Conservation (phyloP, 2,888 invertebrate genomes). For the Seira ritae region DNA sequence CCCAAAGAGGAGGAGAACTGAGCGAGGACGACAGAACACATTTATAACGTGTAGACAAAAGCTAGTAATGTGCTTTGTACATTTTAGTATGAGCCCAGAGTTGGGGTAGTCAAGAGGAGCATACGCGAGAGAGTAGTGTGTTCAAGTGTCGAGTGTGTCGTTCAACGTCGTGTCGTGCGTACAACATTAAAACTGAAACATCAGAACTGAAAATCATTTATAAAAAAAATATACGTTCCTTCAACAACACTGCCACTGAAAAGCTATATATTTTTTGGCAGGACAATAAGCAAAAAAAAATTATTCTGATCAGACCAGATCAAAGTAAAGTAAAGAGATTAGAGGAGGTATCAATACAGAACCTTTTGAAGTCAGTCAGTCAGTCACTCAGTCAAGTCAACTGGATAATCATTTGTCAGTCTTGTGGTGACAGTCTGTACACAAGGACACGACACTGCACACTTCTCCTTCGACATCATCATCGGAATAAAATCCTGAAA, state of each 20-base stretch:
- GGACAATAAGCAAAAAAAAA: no score
- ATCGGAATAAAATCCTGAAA: neutral
- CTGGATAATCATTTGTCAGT: conserved; percentile 65
- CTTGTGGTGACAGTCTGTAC: conserved; percentile 64
- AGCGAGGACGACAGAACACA: conserved; percentile 19
- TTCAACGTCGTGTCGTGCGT: conserved; percentile 26
- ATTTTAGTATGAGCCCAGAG: conserved; percentile 61
- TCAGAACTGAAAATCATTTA: no score
- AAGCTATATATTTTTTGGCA: no score
- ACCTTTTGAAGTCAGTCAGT: conserved; percentile 42
- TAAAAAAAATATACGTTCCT: no score
- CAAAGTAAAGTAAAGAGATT: no score
- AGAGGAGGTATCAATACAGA: no score
- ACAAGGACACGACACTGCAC: conserved; percentile 43
- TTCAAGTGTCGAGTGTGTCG: conserved; percentile 33
- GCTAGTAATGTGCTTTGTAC: conserved; percentile 59
- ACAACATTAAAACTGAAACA: no score
- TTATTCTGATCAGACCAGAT: no score
- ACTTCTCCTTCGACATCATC: neutral
- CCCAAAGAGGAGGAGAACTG: conserved; percentile 18
- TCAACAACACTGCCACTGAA: no score
- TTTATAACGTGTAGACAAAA: conserved; percentile 22
- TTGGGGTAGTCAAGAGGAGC: conserved; percentile 54
- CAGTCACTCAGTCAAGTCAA: conserved; percentile 56
- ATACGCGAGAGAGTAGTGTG: conserved; percentile 16